phyloP scores from a whole-genome alignment of 2,797 vertebrate species.

The Hoplostethus atlanticus region DNA sequence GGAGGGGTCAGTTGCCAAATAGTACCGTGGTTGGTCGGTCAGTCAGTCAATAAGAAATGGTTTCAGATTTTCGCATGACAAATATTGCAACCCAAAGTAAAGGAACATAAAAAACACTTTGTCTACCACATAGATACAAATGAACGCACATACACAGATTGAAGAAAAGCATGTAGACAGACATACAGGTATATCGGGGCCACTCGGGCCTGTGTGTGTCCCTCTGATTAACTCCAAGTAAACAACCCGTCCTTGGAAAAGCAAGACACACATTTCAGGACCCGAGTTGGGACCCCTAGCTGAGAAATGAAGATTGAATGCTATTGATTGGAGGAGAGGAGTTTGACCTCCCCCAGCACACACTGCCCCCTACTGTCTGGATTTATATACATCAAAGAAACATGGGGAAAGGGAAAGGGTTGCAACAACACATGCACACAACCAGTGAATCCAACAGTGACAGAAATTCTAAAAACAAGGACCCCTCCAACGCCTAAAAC shows the following conservation, averaged over 20 bases:
- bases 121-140: slow-evolving; percentile 77
- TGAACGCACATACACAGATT: slow-evolving; percentile 77
- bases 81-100: slow-evolving; percentile 84
- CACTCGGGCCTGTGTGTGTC: slow-evolving; percentile 77
- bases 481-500: slow-evolving; percentile 80
- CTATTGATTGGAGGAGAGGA: slow-evolving; percentile 82
- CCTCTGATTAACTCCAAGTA: slow-evolving; percentile 86
- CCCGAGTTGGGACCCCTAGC: slow-evolving; percentile 73
- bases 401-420: slow-evolving; percentile 67
- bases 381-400: slow-evolving; percentile 87
- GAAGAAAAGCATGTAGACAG: slow-evolving; percentile 77
- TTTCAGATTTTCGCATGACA: slow-evolving; percentile 79
- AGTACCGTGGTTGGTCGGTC: slow-evolving; percentile 73
- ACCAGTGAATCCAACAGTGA: slow-evolving; percentile 84
- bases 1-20: slow-evolving; percentile 68
- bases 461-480: slow-evolving; percentile 85
- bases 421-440: slow-evolving; percentile 79
- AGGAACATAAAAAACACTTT: slow-evolving; percentile 73
- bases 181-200: slow-evolving; percentile 72
- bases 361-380: slow-evolving; percentile 83
- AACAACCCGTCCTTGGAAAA: slow-evolving; percentile 85
- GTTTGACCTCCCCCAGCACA: slow-evolving; percentile 81
- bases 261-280: slow-evolving; percentile 82
- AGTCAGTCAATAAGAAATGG: slow-evolving; percentile 79
- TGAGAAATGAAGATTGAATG: slow-evolving; percentile 84